These are phyloP conservation scores for Dolichotis patagonum DNA, from an alignment of 2,113 vertebrate species.

Conservation along the genomic window DNA sequence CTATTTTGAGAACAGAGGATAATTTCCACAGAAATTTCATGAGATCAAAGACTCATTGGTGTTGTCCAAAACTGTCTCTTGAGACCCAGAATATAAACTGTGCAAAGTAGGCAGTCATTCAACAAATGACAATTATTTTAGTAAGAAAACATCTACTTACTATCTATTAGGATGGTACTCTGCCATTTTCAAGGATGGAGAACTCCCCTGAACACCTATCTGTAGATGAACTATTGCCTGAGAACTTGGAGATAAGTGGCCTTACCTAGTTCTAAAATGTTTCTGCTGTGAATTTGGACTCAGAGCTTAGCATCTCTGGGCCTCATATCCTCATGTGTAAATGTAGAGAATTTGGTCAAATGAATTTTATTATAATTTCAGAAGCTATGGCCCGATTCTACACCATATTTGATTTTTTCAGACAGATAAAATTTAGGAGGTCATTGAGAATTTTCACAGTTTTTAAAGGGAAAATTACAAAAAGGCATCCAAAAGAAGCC, in stretches of 20 bases:
- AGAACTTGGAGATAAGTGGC: background rate
- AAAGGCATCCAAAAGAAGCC: background rate
- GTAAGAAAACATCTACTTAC: background rate
- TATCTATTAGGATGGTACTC: background rate
- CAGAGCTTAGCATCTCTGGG: background rate
- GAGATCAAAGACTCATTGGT: background rate
- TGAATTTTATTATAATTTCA: background rate
- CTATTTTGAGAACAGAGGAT: background rate
- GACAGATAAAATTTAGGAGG: background rate
- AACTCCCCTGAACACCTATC: background rate
- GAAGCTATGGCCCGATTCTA: background rate
- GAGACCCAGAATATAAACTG: background rate
- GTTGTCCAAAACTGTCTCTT: background rate
- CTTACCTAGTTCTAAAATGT: background rate
- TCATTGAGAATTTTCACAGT: background rate
- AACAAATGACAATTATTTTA: background rate
- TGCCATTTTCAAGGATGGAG: background rate
- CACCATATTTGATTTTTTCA: background rate
- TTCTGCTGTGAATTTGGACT: background rate
- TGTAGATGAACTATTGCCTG: background rate
- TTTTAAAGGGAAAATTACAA: background rate
- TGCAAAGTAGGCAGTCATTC: rapidly evolving
- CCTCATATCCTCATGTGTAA: background rate
- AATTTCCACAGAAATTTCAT: background rate
- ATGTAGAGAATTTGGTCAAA: background rate